Conservation (phyloP, 2,797 vertebrate genomes). For the Parambassis ranga region DNA sequence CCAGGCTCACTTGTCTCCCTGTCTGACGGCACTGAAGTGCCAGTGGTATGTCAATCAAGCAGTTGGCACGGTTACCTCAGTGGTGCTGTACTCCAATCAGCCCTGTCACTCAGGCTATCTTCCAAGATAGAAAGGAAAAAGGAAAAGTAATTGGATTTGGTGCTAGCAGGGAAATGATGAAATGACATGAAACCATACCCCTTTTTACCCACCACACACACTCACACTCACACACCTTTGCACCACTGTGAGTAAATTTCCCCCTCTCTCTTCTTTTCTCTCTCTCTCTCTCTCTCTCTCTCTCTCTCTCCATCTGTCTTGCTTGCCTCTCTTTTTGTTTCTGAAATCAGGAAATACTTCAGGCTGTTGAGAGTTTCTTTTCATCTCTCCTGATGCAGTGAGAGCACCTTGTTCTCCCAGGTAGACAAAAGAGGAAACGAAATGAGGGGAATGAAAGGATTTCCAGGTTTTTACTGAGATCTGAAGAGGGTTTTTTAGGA, state of each 20-base stretch:
- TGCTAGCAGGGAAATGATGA: slow-evolving; percentile 76
- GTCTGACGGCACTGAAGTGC: slow-evolving; percentile 57
- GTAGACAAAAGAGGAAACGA: slow-evolving; percentile 61
- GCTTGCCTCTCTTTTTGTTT: slow-evolving; percentile 53
- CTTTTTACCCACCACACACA: slow-evolving; percentile 22
- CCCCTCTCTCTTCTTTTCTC: background rate
- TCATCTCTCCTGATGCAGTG: slow-evolving; percentile 58
- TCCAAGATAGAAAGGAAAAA: slow-evolving; percentile 66
- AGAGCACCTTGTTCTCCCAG: slow-evolving; percentile 62
- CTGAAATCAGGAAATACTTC: slow-evolving; percentile 66
- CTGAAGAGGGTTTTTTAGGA: slow-evolving; percentile 23
- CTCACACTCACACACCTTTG: slow-evolving; percentile 33
- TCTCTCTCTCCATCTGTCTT: slow-evolving; percentile 31
- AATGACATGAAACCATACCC: slow-evolving; percentile 69
- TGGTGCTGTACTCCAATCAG: slow-evolving; percentile 51
- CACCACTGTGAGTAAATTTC: slow-evolving; percentile 30
- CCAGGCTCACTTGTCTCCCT: slow-evolving; percentile 47
- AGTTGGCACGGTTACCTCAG: slow-evolving; percentile 63
- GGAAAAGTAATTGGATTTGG: slow-evolving; percentile 76
- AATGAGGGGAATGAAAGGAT: slow-evolving; percentile 63
- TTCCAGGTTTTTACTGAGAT: slow-evolving; percentile 63
- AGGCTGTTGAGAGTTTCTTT: slow-evolving; percentile 59
- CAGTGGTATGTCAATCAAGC: slow-evolving; percentile 64
- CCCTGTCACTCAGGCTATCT: slow-evolving; percentile 73
- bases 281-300: slow-evolving; percentile 2